These are phyloP conservation scores for Lymantria dispar DNA, from an alignment of 2,888 invertebrate genomes.

Conservation along the genomic window DNA sequence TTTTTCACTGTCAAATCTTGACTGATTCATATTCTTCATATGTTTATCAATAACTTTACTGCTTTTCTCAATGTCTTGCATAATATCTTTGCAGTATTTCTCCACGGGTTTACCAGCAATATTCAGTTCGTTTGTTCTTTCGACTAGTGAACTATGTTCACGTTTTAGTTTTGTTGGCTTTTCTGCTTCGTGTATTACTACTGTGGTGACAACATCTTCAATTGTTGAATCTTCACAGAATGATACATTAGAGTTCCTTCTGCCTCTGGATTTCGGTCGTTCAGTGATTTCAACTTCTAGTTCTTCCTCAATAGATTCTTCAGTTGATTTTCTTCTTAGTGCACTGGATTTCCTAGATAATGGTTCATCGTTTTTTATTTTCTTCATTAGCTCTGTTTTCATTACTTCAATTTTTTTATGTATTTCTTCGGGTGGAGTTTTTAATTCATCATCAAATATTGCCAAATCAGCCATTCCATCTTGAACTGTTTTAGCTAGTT, in stretches of 20 bases:
- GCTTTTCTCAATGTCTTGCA: constrained; percentile 71
- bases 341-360: constrained; percentile 56
- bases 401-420: constrained; percentile 65
- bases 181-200: constrained; percentile 41
- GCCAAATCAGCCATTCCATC: constrained; percentile 79
- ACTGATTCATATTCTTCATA: constrained; percentile 68
- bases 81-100: constrained; percentile 71
- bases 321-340: constrained; percentile 55
- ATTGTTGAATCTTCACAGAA: constrained; percentile 49
- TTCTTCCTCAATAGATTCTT: constrained; percentile 67
- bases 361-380: constrained; percentile 60
- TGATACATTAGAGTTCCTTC: constrained; percentile 60
- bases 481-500: constrained; percentile 80
- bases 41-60: constrained; percentile 76
- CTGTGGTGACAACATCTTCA: constrained; percentile 44
- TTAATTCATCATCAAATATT: constrained; percentile 58
- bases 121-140: constrained; percentile 41
- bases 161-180: constrained; percentile 35
- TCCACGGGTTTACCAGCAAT: constrained; percentile 56
- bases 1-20: constrained; percentile 72
- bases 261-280: constrained; percentile 65
- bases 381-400: constrained; percentile 65
- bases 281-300: constrained; percentile 47
- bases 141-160: constrained; percentile 41
- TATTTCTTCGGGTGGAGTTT: constrained; percentile 51